Percentiles rank a stretch among this genome's conserved stretches.
These are phyloP conservation scores for Girardia tigrina DNA, from an alignment of 2,888 invertebrate species.

Conservation along the genomic window DNA sequence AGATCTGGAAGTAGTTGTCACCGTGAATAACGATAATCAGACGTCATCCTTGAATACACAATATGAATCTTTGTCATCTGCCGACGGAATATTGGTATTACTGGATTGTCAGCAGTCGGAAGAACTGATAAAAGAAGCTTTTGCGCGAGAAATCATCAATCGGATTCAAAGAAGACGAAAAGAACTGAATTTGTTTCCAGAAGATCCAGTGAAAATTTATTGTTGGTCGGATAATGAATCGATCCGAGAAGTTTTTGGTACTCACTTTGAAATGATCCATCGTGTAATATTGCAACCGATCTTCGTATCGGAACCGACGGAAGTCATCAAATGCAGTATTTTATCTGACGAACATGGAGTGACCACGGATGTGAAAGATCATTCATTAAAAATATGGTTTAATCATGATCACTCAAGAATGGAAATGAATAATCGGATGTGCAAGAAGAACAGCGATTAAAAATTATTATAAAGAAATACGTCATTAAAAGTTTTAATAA, in stretches of 20 bases:
- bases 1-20: not conserved
- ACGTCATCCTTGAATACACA: not conserved
- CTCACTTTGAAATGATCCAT: not conserved
- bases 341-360: not conserved
- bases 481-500: too few relatives aligned
- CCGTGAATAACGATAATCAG: not conserved
- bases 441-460: too few relatives aligned
- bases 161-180: slow-evolving; percentile 87
- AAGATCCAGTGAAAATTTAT: not conserved
- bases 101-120: slow-evolving; percentile 76
- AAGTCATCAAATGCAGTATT: not conserved
- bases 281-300: not conserved
- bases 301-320: not conserved
- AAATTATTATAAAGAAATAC: too few relatives aligned
- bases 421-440: not conserved
- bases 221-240: not conserved
- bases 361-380: not conserved
- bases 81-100: slow-evolving; percentile 60
- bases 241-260: not conserved
- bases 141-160: slow-evolving; percentile 84
- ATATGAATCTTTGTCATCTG: not conserved
- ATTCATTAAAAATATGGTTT: not conserved
- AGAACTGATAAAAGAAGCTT: slow-evolving; percentile 78
- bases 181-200: slow-evolving; percentile 38
- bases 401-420: not conserved